Conservation (phyloP, 2,113 vertebrate species). For the Passer montanus region DNA sequence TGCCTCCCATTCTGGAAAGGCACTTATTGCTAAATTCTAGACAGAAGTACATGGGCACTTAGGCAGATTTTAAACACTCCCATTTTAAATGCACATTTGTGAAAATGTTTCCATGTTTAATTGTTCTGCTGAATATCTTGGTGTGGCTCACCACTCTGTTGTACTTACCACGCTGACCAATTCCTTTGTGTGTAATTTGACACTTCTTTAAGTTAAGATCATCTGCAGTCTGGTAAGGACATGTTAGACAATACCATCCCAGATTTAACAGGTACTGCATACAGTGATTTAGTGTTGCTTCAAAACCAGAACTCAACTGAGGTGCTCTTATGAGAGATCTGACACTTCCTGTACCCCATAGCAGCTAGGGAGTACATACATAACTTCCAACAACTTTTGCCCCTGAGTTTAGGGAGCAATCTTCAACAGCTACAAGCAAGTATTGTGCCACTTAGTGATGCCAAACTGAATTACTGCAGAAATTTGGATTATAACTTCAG, state of each 20-base stretch:
- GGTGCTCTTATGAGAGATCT: not conserved
- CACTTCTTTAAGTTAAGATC: not conserved
- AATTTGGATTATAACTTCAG: not conserved
- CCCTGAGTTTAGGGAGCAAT: not conserved
- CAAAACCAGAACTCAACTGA: not conserved
- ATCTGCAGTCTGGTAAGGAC: not conserved
- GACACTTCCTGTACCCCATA: not conserved
- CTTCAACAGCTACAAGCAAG: not conserved
- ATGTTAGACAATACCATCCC: not conserved
- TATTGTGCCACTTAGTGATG: not conserved
- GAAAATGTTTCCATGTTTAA: not conserved
- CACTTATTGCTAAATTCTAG: not conserved
- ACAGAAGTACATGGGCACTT: not conserved
- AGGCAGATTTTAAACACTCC: not conserved
- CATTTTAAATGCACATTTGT: not conserved
- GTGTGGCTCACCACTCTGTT: not conserved
- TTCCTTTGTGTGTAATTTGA: not conserved
- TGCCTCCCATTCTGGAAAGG: not conserved
- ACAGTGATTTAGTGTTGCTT: not conserved
- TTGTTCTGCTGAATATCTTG: not conserved
- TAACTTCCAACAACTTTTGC: not conserved
- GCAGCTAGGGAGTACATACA: accelerated
- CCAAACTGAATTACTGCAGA: not conserved
- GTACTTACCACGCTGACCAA: not conserved
- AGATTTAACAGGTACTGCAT: not conserved